These are phyloP conservation scores for Drosophila subobscura DNA, from an alignment of 1,140 invertebrate species.

Conservation along the genomic window DNA sequence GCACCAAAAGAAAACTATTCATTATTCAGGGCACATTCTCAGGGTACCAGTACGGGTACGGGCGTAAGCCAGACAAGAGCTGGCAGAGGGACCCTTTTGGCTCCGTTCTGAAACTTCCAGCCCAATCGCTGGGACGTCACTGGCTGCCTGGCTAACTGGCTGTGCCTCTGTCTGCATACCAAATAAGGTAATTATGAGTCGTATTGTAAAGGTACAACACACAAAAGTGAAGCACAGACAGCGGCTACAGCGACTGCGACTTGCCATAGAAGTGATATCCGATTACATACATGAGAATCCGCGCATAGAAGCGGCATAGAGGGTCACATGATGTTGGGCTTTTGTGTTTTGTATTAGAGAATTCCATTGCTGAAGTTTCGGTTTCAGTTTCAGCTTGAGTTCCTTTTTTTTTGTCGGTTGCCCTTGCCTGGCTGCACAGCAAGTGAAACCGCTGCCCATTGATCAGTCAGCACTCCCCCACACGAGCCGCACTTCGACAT, in stretches of 20 bases:
- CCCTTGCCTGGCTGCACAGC: conserved; percentile 3
- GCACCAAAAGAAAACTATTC: conserved; percentile 22
- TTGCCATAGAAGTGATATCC: conserved; percentile 62
- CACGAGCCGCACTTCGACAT: neutral
- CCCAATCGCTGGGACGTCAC: conserved; percentile 47
- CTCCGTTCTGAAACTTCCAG: neutral
- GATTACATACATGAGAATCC: conserved; percentile 73
- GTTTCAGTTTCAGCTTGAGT: conserved; percentile 38
- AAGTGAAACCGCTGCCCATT: conserved; percentile 21
- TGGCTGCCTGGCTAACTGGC: conserved; percentile 20
- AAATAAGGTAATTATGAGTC: conserved; percentile 79
- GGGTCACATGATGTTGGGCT: conserved; percentile 25
- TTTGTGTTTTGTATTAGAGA: conserved; percentile 66
- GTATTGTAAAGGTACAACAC: conserved; percentile 55
- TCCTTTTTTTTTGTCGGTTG: conserved; percentile 15
- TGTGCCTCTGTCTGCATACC: conserved; percentile 77
- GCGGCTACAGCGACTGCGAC: conserved; percentile 4
- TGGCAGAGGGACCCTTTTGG: conserved; percentile 4
- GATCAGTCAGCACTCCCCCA: conserved; percentile 20
- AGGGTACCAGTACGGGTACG: neutral
- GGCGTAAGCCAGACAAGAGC: conserved; percentile 39
- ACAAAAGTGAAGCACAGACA: conserved; percentile 69
- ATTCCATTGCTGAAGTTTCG: conserved; percentile 37
- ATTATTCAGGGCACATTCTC: conserved; percentile 49
- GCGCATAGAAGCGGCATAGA: conserved; percentile 38